Percentiles rank a stretch among this genome's conserved stretches.
Conservation (phyloP, 2,113 vertebrate species). For the Calidris pugnax region DNA sequence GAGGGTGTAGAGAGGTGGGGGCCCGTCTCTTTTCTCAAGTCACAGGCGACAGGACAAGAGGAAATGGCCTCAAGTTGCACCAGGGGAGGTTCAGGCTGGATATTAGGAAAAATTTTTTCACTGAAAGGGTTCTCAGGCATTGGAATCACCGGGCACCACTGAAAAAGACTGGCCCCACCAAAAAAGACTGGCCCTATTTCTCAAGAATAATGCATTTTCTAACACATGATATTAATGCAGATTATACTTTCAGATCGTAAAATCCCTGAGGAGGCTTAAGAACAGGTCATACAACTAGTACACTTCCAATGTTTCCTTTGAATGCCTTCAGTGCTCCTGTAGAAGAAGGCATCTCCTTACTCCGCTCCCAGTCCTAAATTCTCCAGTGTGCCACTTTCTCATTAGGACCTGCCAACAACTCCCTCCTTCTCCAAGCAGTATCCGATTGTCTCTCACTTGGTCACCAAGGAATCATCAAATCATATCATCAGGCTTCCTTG, state of each 20-base stretch:
- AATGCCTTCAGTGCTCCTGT: neutral
- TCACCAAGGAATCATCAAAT: neutral
- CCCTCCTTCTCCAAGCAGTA: neutral
- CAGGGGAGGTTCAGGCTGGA: too few species aligned
- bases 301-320: neutral
- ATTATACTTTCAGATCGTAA: neutral
- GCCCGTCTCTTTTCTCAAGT: too few species aligned
- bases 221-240: neutral
- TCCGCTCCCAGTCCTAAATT: neutral
- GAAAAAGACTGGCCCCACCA: too few species aligned
- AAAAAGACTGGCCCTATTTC: neutral
- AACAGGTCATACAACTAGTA: neutral
- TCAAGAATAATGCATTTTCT: neutral
- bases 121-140: too few species aligned
- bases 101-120: too few species aligned
- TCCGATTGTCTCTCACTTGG: neutral
- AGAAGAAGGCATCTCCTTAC: accelerated
- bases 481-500: neutral
- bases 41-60: too few species aligned
- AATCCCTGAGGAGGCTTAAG: neutral
- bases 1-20: too few species aligned
- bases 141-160: too few species aligned
- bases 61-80: too few species aligned
- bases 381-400: neutral
- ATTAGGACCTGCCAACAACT: neutral